A percentile compares a stretch with the other conserved stretches of the same genome.
phyloP scores from a whole-genome alignment of 2,888 invertebrate species.

The Brenthis daphne region DNA sequence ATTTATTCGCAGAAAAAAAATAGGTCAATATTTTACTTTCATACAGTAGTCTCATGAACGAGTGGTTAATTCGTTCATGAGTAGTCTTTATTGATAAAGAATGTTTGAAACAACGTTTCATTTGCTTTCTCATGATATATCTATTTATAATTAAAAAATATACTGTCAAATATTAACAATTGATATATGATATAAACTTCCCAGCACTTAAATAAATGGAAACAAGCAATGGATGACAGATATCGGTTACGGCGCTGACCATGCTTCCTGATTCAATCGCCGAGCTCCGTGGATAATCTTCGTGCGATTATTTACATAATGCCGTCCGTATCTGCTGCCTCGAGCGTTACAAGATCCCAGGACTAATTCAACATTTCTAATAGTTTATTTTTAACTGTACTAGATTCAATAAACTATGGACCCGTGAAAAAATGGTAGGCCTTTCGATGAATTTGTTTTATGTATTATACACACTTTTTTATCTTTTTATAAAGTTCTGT shows the following conservation, averaged over 20 bases:
- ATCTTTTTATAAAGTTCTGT: neutral
- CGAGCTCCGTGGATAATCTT: constrained; percentile 48
- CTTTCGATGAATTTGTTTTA: constrained; percentile 2
- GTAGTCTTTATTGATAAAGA: too few species aligned
- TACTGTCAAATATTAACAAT: too few species aligned
- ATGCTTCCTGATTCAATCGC: constrained; percentile 63
- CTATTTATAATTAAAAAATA: too few species aligned
- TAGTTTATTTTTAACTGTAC: constrained; percentile 10
- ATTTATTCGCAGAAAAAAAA: too few species aligned
- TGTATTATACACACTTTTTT: neutral
- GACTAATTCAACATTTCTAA: constrained; percentile 23
- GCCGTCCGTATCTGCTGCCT: constrained; percentile 49
- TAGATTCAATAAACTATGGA: constrained; percentile 21
- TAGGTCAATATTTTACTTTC: too few species aligned
- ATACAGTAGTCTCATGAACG: too few species aligned
- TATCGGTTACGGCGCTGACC: constrained; percentile 58
- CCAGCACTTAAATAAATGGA: constrained; percentile 50
- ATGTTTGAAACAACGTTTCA: too few species aligned
- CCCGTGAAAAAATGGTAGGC: constrained; percentile 13
- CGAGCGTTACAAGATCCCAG: constrained; percentile 25
- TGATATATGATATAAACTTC: neutral
- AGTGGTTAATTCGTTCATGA: too few species aligned
- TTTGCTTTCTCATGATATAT: too few species aligned
- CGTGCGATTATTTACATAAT: constrained; percentile 71
- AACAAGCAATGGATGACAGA: constrained; percentile 46